Base-by-base conservation (phyloP, 2,888 invertebrate species). In the Hoplodrina blanda region DNA sequence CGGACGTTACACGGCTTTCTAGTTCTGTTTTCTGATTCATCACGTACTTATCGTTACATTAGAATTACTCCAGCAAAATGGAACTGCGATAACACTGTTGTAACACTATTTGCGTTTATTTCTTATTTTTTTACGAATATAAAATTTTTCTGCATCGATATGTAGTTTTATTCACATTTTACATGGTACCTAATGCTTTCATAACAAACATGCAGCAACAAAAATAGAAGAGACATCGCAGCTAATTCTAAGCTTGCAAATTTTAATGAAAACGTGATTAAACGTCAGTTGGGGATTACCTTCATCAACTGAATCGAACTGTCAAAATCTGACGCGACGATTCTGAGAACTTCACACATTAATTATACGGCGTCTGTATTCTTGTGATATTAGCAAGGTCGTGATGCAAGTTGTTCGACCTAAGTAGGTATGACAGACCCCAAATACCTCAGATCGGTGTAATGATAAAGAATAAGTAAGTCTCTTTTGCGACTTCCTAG, bases 251-350 rank as follows among this genome's bases (percentile, higher is more conserved):
- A 65, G 44, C 52, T 62, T 59, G 52, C 62, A 60, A 44, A 30
- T 53, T 69, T 63, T 2, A 75, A 75, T 79, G 55, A 73, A 81
- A 69, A 76, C 62, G 52, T 81, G 69, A 88, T 86, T 82, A 78
- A 82, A 83, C 78, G 84, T 83, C 88, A 81, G 82, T 76, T 81
- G 70, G 80, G 80, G 74, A 76, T 85, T 85, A 83, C 89, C 90
- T 89, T 84, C 87, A 82, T 88, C 88, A 88, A 82, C 65, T 73
- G 80, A 88, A 86, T 86, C 83, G 81, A 86, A 81, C 84, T 88
- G 88, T 86, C 88, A 87, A 81, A 85, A 85, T 75, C 46, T 80
- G 78, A 78, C 71, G 62, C 70, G 68, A 59, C 57, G 59, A 57
- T 83, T 82, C 83, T 56, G 53, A 71, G 84, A 82, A 84, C 60